Conservation (phyloP, 2,113 vertebrate genomes). For the Neoarius graeffei region DNA sequence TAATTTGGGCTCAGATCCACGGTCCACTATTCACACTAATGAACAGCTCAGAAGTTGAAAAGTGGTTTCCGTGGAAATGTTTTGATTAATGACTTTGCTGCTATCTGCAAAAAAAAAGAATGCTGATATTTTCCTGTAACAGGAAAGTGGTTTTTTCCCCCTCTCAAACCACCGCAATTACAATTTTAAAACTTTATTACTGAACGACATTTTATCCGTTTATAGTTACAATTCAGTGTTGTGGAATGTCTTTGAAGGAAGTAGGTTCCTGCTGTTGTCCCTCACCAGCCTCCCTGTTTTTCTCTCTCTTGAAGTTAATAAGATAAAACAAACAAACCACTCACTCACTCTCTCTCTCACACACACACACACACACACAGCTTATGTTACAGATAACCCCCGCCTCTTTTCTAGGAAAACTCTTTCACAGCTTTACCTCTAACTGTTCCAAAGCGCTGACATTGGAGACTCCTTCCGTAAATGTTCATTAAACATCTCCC, state of each 20-base stretch:
- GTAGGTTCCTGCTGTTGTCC: not conserved
- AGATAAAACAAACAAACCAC: not conserved
- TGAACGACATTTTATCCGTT: not conserved
- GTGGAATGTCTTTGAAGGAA: not conserved
- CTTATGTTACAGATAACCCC: not conserved
- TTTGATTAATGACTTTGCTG: not conserved
- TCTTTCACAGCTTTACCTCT: not conserved
- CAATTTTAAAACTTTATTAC: not conserved
- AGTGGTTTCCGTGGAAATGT: not conserved
- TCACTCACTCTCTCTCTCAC: too few relatives aligned
- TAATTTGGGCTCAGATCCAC: too few relatives aligned
- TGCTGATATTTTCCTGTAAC: not conserved
- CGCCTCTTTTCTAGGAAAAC: not conserved
- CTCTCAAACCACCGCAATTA: not conserved
- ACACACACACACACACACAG: too few relatives aligned
- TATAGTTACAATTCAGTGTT: not conserved
- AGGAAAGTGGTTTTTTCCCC: not conserved
- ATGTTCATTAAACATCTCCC: not conserved
- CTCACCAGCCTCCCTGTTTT: not conserved
- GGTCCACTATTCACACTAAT: too few relatives aligned
- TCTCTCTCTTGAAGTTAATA: not conserved
- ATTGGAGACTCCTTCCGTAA: not conserved
- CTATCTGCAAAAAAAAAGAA: not conserved
- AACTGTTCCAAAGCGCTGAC: not conserved
- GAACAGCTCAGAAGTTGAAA: not conserved